A percentile compares a stretch with the other conserved stretches of the same genome.
phyloP scores from a whole-genome alignment of 2,797 vertebrate genomes.

The Spinus olivaceus region DNA sequence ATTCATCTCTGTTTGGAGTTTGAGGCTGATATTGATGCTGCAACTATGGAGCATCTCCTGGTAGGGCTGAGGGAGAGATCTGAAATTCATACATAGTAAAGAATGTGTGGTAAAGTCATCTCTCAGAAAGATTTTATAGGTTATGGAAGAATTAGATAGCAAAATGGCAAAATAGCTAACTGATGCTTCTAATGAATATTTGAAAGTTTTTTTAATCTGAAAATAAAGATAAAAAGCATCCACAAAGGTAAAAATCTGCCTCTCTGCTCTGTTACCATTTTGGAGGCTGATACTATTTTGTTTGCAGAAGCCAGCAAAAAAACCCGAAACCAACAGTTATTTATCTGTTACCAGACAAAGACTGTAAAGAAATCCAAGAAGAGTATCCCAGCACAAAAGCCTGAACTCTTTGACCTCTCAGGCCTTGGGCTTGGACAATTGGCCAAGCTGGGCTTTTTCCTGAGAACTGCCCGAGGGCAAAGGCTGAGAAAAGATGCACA shows the following conservation, averaged over 20 bases:
- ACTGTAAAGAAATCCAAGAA: slow-evolving; percentile 78
- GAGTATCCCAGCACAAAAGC: slow-evolving; percentile 79
- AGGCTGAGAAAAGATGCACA: slow-evolving; percentile 50
- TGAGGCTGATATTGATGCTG: background rate
- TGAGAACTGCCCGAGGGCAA: slow-evolving; percentile 65
- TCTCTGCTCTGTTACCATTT: slow-evolving; percentile 4
- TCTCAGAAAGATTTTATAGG: background rate
- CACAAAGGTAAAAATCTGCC: background rate
- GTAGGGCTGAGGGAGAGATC: background rate
- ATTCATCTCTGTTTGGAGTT: background rate
- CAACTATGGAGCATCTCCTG: background rate
- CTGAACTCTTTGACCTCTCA: slow-evolving; percentile 77
- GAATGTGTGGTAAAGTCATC: rapidly evolving
- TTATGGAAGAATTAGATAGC: background rate
- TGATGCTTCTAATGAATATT: background rate
- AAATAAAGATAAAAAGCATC: slow-evolving; percentile 17
- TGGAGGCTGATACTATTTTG: background rate
- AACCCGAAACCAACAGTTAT: slow-evolving; percentile 56
- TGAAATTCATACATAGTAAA: rapidly evolving
- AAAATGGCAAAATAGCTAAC: background rate
- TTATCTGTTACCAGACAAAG: slow-evolving; percentile 88
- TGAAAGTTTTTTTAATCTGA: background rate
- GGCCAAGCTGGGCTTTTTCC: slow-evolving; percentile 51
- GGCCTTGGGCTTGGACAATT: slow-evolving; percentile 70
- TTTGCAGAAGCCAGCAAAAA: slow-evolving; percentile 54